Evolutionary conservation across 35 echinoderm and acorn worm species (phyloP).

Genomic region (Amphiura filiformis): DNA sequence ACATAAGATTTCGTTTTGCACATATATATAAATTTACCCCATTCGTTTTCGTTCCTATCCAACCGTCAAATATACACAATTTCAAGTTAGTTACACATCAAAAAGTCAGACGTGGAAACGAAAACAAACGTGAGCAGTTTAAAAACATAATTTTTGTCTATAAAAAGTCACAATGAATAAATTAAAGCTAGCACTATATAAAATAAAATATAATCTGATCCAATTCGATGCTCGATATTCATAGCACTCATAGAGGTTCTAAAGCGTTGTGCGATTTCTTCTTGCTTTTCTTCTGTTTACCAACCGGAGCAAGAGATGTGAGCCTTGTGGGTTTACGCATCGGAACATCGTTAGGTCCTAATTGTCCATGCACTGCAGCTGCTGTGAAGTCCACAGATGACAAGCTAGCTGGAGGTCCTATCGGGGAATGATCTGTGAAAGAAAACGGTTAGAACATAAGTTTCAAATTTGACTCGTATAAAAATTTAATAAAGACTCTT

Average conservation of each 20-base stretch:
- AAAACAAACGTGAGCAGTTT: not conserved
- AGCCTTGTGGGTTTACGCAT: constrained; percentile 72
- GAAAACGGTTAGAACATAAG: not conserved
- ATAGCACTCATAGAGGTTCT: constrained; percentile 66
- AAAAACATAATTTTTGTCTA: not conserved
- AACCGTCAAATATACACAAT: not conserved
- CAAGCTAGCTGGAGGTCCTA: constrained; percentile 15
- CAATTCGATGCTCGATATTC: not conserved
- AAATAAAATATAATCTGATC: not conserved
- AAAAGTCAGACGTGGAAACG: not conserved
- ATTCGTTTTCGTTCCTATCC: not conserved
- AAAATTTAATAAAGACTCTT: no score
- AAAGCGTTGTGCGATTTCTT: constrained; percentile 73
- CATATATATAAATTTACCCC: not conserved
- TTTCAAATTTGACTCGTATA: not conserved
- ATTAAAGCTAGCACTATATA: not conserved
- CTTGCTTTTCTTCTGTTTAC: constrained; percentile 69
- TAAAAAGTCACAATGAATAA: not conserved
- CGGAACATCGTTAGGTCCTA: constrained; percentile 52
- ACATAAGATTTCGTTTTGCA: not conserved
- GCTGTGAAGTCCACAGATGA: constrained; percentile 31
- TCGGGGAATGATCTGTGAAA: constrained; percentile 11
- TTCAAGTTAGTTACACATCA: not conserved
- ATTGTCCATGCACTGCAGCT: constrained; percentile 38
- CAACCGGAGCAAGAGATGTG: constrained; percentile 53